Base-by-base conservation (phyloP, 2,113 vertebrate species). In the Oreotrochilus melanogaster region DNA sequence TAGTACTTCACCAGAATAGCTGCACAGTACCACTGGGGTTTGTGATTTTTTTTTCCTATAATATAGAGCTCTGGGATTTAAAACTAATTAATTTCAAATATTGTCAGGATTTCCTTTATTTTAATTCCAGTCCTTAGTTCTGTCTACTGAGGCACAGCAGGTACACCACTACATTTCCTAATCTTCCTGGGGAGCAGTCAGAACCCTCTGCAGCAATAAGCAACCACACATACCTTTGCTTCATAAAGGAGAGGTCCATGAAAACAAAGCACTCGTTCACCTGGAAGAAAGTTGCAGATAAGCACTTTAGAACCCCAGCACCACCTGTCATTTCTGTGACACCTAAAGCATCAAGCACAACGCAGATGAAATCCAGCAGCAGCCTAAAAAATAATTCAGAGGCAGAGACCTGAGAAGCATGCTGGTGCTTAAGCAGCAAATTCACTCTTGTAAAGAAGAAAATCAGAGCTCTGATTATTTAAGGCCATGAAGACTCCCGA, bases 171-270 rank as follows among this genome's bases (percentile, higher is more conserved):
- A 4, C 33, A 30, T 3, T 3, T 14, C 57, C 21, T 27, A 13
- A 9, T 18, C 39, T 31, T 47, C 45, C 23, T 19, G 35, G 18
- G 62, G 57, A 74, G 14, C 37, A 61, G 45, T 5, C n/a, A 79
- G 60, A 70, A 33, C 1, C 6, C 4, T 12, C 69, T 70, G 71
- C 79, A 70, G 47, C 64, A 84, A n/a, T 4, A 47, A 93, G 67
- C 67, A 18, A 9, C 43, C 61, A 57, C 78, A 93, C 98, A 23
- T 98, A 99, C 99, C 99, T 99, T 99, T 96, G 99, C 99, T 99
- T 99, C 99, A 94, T 99, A 99, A 71, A 99, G 99, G 97, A 99
- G 99, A 98, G 99, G 99, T 94, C 99, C 99, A 98, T 99, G 99
- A 98, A 99, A 99, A 98, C 99, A 99, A 95, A 99, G 98, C 97